phyloP scores from a whole-genome alignment of 2,113 vertebrate species.

The Hepsetus odoe region DNA sequence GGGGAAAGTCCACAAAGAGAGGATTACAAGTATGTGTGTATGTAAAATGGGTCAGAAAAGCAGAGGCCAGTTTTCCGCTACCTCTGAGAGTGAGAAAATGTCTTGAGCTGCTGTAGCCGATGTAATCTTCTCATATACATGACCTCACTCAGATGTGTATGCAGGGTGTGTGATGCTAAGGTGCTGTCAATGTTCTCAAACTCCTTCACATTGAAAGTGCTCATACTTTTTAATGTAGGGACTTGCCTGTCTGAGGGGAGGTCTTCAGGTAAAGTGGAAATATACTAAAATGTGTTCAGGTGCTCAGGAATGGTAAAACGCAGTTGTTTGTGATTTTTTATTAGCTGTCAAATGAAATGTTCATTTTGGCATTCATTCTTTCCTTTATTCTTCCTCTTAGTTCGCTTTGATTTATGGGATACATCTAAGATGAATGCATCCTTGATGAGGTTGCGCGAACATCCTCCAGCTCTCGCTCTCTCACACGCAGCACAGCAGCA shows the following conservation, averaged over 20 bases:
- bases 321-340: neutral
- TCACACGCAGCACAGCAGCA: neutral
- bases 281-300: neutral
- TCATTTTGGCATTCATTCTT: neutral
- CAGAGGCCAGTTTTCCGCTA: neutral
- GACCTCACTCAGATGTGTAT: slow-evolving; percentile 10
- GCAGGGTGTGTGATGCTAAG: neutral
- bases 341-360: neutral
- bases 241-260: neutral
- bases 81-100: neutral
- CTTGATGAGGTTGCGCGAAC: slow-evolving; percentile 11
- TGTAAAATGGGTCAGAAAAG: slow-evolving; percentile 7
- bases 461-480: neutral
- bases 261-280: neutral
- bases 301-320: neutral
- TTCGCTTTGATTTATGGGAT: neutral
- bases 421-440: slow-evolving; percentile 10
- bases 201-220: no score
- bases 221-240: neutral
- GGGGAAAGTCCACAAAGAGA: no score
- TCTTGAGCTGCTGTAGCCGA: slow-evolving; percentile 8
- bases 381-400: slow-evolving; percentile 3
- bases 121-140: slow-evolving; percentile 14
- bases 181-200: neutral
- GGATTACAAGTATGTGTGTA: neutral